Evolutionary conservation across 2,113 vertebrate genomes (phyloP).

Genomic region (Donacobius atricapilla): DNA sequence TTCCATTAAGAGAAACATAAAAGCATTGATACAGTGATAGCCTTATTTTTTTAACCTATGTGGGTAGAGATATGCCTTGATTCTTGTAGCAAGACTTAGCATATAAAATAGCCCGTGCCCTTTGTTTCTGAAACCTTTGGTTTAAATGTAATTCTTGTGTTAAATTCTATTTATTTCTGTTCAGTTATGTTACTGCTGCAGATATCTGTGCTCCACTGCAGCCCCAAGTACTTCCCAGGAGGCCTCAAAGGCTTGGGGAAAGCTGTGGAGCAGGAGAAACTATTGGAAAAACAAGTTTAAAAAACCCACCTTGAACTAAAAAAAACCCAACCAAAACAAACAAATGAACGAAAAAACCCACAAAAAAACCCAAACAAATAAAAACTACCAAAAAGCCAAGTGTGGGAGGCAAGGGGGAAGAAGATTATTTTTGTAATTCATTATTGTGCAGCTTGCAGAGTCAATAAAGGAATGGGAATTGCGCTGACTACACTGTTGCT

Average conservation of each 20-base stretch:
- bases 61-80: background rate
- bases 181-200: background rate
- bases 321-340: background rate
- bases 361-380: background rate
- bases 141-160: background rate
- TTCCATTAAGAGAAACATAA: background rate
- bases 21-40: background rate
- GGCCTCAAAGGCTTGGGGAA: background rate
- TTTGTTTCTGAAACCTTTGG: background rate
- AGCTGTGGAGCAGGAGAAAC: background rate
- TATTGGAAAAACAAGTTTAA: background rate
- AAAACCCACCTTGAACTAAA: background rate
- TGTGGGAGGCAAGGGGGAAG: background rate
- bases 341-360: too few species aligned
- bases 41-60: too few species aligned
- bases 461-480: background rate
- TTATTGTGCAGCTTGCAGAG: background rate
- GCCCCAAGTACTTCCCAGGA: fast-evolving
- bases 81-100: background rate
- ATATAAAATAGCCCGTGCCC: background rate
- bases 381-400: background rate
- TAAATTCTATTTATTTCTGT: background rate
- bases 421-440: background rate
- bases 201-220: background rate
- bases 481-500: background rate